These are phyloP conservation scores for Noctua janthina DNA, from an alignment of 2,888 invertebrate genomes.

Conservation along the genomic window DNA sequence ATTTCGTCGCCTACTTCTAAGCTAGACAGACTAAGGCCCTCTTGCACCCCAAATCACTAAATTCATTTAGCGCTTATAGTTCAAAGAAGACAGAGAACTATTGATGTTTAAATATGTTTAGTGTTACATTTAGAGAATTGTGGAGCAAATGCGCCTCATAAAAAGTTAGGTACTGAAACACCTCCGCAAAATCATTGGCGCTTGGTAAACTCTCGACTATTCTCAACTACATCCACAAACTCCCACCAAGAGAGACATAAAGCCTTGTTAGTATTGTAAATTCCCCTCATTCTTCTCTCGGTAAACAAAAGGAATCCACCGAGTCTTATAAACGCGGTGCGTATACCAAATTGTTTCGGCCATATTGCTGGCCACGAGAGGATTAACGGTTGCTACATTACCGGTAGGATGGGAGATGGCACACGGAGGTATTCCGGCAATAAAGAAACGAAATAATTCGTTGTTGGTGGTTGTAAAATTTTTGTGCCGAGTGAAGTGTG, in stretches of 20 bases:
- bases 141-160: background rate
- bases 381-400: conserved; percentile 68
- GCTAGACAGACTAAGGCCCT: background rate
- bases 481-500: conserved; percentile 9
- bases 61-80: background rate
- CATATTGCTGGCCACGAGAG: conserved; percentile 79
- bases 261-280: conserved; percentile 67
- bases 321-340: conserved; percentile 77
- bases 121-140: background rate
- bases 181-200: conserved; percentile 15
- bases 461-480: conserved; percentile 26
- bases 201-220: conserved; percentile 35
- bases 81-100: background rate
- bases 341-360: conserved; percentile 81
- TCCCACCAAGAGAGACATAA: conserved; percentile 58
- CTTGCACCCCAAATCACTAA: background rate
- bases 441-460: conserved; percentile 54
- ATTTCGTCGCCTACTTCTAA: background rate
- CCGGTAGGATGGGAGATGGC: conserved; percentile 36
- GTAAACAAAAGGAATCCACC: conserved; percentile 78
- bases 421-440: conserved; percentile 54
- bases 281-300: conserved; percentile 68
- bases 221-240: conserved; percentile 46
- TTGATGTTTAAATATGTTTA: background rate
- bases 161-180: background rate